A percentile compares a stretch with the other conserved stretches of the same genome.
These are phyloP conservation scores for Euphonia xanthogaster DNA, from an alignment of 2,797 vertebrate genomes.

Conservation along the genomic window DNA sequence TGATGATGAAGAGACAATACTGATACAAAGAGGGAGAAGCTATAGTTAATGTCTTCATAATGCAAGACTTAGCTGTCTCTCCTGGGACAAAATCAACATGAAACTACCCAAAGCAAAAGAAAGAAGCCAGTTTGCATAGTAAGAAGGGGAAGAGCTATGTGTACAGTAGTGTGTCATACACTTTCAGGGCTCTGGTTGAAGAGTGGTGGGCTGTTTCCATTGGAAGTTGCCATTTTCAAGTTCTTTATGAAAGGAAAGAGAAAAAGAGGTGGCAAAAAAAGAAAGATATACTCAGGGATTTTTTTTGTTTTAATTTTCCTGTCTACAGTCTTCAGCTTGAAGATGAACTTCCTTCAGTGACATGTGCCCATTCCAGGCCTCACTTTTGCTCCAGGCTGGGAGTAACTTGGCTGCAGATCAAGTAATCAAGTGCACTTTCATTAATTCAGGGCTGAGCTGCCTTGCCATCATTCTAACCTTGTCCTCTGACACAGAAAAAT, in stretches of 20 bases:
- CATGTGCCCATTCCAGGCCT: not conserved
- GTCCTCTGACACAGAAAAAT: not conserved
- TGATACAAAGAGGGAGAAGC: not conserved
- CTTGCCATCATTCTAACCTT: not conserved
- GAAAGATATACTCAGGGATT: not conserved
- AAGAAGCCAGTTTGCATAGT: not conserved
- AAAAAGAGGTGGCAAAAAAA: not conserved
- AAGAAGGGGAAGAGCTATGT: not conserved
- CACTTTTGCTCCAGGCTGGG: not conserved
- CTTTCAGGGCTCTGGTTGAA: not conserved
- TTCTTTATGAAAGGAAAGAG: not conserved
- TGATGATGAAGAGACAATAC: not conserved
- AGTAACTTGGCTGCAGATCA: constrained; percentile 6
- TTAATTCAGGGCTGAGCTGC: not conserved
- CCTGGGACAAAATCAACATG: not conserved
- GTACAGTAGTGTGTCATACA: not conserved
- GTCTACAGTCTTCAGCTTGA: not conserved
- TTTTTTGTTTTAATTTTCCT: not conserved
- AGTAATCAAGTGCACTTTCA: not conserved
- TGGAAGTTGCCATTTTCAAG: not conserved
- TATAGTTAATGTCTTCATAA: not conserved
- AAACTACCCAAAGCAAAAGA: not conserved
- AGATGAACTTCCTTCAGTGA: not conserved
- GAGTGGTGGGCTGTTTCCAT: not conserved
- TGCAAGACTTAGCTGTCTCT: not conserved